Evolutionary conservation across 1,140 invertebrate genomes (phyloP), one percentile per base, ranked within the genome.

Genomic region (Eupeodes corollae): DNA sequence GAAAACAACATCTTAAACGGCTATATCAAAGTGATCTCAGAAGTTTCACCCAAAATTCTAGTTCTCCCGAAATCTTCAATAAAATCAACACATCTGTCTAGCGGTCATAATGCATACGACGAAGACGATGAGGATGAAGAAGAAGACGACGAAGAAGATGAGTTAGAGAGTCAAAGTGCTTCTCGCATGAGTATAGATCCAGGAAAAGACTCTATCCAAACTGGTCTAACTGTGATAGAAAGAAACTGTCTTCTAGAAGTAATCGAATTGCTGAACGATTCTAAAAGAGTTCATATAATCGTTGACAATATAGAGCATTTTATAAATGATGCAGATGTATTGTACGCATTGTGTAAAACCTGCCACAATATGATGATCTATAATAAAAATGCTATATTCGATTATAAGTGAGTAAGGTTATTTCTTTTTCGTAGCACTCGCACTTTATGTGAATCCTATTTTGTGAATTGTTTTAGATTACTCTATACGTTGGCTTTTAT

Each of bases 401-500:
- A 85, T 55, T 84, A 84, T 58, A 79, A 74, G 76, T 76, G 50
- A 59, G 60, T 48, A 14, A 15, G 6, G 14, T 1, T 37, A 37
- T 37, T 37, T 37, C 3, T n/a, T 14, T 37, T 37, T 16, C 3
- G 3, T 37, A n/a, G 9, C 33, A 10, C 33, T 37, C 6, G 15
- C 5, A 5, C 16, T 31, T n/a, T 14, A 11, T 5, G 2, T 6
- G 14, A 39, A 18, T 31, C n/a, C 26, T 26, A 30, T 26, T 21
- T 38, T 49, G 19, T 52, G 47, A 46, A 19, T 46, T 55, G 19
- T 69, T 70, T 42, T 63, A 90, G 89, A 59, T 68, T 94, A 41
- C 68, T 95, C 1, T 90, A 91, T 61, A 86, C 86, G 56, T 69
- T 95, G 45, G 87, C 91, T 0, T 87, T 92, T 54, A 91, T 86